Base-by-base conservation (phyloP, 1,140 invertebrate species). In the Augochlora pura region DNA sequence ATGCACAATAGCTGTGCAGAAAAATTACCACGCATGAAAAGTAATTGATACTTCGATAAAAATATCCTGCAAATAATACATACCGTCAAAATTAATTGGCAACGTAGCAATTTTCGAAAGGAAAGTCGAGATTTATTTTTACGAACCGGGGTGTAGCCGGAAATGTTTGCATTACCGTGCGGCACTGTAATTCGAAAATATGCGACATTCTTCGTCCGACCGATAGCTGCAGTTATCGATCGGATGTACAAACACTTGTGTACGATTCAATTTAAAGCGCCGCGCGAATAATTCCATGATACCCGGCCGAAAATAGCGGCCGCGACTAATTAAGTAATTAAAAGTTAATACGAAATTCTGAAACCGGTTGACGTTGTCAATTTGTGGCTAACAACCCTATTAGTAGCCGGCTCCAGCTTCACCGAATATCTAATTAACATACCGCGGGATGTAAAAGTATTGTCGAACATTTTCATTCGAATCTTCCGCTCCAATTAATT, bases 261-360 rank as follows among this genome's bases (percentile, higher is more conserved):
- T 65, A 42, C 63, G 63, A 42, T 65, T 65, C 38, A 65, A 65
- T 65, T 65, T 65, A 65, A 65, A 23, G 38, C 38, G 38, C 5
- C n/a, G 38, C 38, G 21, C 63, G 63, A 65, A 42, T 65, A 42
- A 65, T 65, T 42, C 38, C 63, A 42, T 42, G 38, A 65, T 38
- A 65, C 4, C 63, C 38, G 5, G 27, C 38, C 21, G 21, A 65
- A 65, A 65, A 42, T 42, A 42, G 38, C 38, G n/a, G 39, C 63
- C 63, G 63, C 63, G 32, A 42, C 63, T 42, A 65, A 65, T 65
- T 65, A 42, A 39, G 63, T 42, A 42, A 42, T 42, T 42, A 65
- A 65, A 42, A 65, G 38, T 65, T 65, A 42, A 65, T 64, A 39
- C 21, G 38, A 42, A 42, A 38, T 65, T 65, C 21, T 16, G 38